Conservation (phyloP, 1,140 invertebrate genomes). For the Palaemon carinicauda region DNA sequence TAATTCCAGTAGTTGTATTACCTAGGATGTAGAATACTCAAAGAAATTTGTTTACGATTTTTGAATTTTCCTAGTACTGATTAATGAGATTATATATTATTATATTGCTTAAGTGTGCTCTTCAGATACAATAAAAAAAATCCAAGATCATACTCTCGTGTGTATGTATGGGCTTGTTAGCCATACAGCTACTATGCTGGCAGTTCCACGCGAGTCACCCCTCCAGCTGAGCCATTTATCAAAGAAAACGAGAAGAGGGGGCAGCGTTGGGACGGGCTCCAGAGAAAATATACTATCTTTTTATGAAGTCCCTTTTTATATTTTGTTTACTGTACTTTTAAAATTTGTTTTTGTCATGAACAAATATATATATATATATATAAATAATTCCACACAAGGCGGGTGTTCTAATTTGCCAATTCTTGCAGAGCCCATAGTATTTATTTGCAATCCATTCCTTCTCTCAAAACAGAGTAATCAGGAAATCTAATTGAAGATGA, state of each 20-base stretch:
- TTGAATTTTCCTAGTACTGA: background rate
- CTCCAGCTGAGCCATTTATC: slow-evolving; percentile 43
- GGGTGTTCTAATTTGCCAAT: background rate
- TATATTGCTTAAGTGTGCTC: slow-evolving; percentile 20
- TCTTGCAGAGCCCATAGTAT: background rate
- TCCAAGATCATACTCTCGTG: slow-evolving; percentile 20
- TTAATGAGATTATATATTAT: slow-evolving; percentile 20
- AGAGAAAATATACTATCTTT: background rate
- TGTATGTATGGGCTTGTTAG: slow-evolving; percentile 5
- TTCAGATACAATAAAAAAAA: background rate
- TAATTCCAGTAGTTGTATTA: background rate
- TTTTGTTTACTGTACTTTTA: background rate
- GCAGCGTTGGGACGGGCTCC: slow-evolving; percentile 40
- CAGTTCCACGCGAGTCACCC: slow-evolving; percentile 36
- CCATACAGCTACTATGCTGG: background rate
- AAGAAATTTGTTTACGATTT: slow-evolving; percentile 5
- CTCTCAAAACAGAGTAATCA: no score
- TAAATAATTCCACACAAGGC: background rate
- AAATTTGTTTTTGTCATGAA: background rate
- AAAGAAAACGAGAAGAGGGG: slow-evolving; percentile 42
- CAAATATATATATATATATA: background rate
- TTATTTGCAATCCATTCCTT: background rate
- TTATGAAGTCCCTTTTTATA: background rate
- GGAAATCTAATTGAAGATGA: no score
- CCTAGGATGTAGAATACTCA: slow-evolving; percentile 11